phyloP scores from a whole-genome alignment of 2,888 invertebrate genomes.

The Disparrhopalites patrizii region DNA sequence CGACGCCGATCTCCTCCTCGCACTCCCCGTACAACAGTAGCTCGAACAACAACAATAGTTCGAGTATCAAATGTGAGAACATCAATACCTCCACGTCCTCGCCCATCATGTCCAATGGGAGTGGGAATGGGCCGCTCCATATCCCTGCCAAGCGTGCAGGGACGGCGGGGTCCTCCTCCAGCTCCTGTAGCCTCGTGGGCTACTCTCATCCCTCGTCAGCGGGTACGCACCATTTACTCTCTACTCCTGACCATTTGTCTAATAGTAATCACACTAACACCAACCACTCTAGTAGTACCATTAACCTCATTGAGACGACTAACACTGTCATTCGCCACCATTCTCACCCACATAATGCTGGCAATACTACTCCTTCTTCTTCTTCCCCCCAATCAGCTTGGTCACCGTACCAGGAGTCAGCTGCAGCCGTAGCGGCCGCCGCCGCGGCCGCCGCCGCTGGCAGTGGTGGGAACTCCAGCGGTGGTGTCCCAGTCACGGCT shows the following conservation, averaged over 20 bases:
- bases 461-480: constrained; percentile 34
- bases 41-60: constrained; percentile 36
- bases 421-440: constrained; percentile 34
- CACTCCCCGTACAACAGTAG: constrained; percentile 42
- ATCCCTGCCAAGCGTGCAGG: constrained; percentile 45
- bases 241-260: too few relatives aligned
- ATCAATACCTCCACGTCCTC: constrained; percentile 43
- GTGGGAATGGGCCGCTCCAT: constrained; percentile 43
- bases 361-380: too few relatives aligned
- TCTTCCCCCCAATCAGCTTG: too few relatives aligned
- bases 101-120: constrained; percentile 39
- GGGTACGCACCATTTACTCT: constrained; percentile 28
- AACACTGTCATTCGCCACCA: constrained; percentile 32
- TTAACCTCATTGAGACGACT: constrained; percentile 8
- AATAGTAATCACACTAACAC: too few relatives aligned
- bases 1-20: constrained; percentile 46
- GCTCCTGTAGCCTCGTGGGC: constrained; percentile 31
- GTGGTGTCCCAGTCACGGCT: constrained; percentile 33
- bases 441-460: constrained; percentile 34
- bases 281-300: too few relatives aligned
- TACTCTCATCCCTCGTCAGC: constrained; percentile 29
- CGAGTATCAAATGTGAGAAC: constrained; percentile 29
- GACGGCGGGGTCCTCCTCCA: constrained; percentile 28
- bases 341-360: constrained; percentile 7
- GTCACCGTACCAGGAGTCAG: constrained; percentile 42